These are phyloP conservation scores for Micromesistius poutassou DNA, from an alignment of 2,797 vertebrate genomes.

Conservation along the genomic window DNA sequence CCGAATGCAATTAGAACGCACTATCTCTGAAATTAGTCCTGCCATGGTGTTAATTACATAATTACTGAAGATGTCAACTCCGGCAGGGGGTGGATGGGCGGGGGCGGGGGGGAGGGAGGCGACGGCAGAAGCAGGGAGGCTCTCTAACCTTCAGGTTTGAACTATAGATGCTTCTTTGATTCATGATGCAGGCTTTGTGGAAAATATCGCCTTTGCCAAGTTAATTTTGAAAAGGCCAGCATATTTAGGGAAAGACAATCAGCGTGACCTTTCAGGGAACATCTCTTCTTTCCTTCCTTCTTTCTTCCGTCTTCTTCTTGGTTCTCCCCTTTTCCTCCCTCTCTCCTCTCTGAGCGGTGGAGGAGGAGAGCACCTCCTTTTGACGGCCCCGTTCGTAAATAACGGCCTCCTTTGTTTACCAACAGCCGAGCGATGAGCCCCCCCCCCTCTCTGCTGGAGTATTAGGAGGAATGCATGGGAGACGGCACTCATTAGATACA, in stretches of 20 bases:
- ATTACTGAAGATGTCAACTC: constrained; percentile 76
- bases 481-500: constrained; percentile 51
- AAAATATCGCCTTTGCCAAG: constrained; percentile 79
- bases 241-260: constrained; percentile 81
- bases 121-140: constrained; percentile 35
- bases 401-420: constrained; percentile 53
- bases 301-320: constrained; percentile 33
- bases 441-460: constrained; percentile 51
- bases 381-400: constrained; percentile 51
- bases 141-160: constrained; percentile 66
- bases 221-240: constrained; percentile 84
- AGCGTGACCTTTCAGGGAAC: constrained; percentile 79
- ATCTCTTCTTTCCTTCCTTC: constrained; percentile 66
- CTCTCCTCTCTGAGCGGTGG: not conserved
- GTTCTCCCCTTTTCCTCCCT: constrained; percentile 1
- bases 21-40: constrained; percentile 77
- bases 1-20: constrained; percentile 75
- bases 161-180: constrained; percentile 76
- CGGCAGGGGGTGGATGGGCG: constrained; percentile 42
- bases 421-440: constrained; percentile 51
- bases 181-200: constrained; percentile 77
- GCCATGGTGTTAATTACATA: constrained; percentile 81
- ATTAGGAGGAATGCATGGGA: constrained; percentile 61
- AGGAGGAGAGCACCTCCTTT: constrained; percentile 32
- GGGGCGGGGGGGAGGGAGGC: constrained; percentile 36